These are phyloP conservation scores for Choreutis nemorana DNA, from an alignment of 2,888 invertebrate genomes.

Conservation along the genomic window DNA sequence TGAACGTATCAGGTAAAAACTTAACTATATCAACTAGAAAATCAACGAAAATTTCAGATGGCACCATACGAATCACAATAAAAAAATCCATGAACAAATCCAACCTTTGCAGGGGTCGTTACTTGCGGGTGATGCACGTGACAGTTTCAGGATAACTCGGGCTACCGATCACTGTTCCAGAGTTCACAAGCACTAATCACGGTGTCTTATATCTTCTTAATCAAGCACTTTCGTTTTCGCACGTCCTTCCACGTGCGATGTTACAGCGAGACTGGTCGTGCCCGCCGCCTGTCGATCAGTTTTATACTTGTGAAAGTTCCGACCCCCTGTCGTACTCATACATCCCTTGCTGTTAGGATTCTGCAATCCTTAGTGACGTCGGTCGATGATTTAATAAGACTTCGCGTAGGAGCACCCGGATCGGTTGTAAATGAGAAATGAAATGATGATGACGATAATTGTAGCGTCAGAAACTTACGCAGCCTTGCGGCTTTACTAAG, in stretches of 20 bases:
- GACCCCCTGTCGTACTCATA: constrained; percentile 27
- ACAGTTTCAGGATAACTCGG: constrained; percentile 59
- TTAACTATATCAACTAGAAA: too few relatives aligned
- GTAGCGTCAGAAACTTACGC: too few relatives aligned
- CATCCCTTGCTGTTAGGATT: constrained; percentile 47
- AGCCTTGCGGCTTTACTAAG: too few relatives aligned
- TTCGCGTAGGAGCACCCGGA: too few relatives aligned
- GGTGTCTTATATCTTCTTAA: constrained; percentile 30
- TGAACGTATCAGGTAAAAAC: too few relatives aligned
- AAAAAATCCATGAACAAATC: constrained; percentile 8
- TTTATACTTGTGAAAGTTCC: constrained; percentile 63
- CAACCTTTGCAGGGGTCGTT: constrained; percentile 7
- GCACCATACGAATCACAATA: too few relatives aligned
- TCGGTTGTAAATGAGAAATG: too few relatives aligned
- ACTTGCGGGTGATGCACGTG: constrained; percentile 15
- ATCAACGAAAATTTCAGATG: too few relatives aligned
- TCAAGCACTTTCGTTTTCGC: constrained; percentile 60
- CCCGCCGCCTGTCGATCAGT: constrained; percentile 34
- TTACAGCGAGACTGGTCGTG: constrained; percentile 48
- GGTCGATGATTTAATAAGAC: too few relatives aligned
- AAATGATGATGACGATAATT: too few relatives aligned
- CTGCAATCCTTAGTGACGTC: constrained; percentile 58
- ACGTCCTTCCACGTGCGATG: constrained; percentile 30
- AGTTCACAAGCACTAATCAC: constrained; percentile 41
- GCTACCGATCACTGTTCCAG: constrained; percentile 60